Percentiles rank a stretch among this genome's conserved stretches.
phyloP scores from a whole-genome alignment of 2,888 invertebrate genomes.

The Leptura quadrifasciata region DNA sequence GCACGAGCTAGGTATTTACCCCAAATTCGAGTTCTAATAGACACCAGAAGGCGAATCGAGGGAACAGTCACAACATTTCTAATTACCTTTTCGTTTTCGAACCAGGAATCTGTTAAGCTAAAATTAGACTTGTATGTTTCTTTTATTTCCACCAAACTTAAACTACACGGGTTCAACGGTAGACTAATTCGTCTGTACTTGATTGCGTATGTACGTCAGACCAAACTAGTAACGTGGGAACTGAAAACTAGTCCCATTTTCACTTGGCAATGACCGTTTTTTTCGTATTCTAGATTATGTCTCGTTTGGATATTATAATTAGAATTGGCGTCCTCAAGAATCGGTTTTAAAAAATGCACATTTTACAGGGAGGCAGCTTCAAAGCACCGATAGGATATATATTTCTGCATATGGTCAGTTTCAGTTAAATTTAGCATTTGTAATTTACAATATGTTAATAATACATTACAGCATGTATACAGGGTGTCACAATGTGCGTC shows the following conservation, averaged over 20 bases:
- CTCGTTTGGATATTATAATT: conserved; percentile 7
- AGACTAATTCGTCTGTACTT: conserved; percentile 20
- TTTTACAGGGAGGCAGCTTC: no score
- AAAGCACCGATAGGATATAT: no score
- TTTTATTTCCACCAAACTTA: conserved; percentile 38
- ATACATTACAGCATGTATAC: no score
- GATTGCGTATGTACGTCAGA: conserved; percentile 5
- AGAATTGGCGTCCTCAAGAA: background rate
- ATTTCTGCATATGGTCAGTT: no score
- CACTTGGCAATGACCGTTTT: conserved; percentile 34
- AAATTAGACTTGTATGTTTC: conserved; percentile 35
- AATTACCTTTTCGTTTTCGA: conserved; percentile 37
- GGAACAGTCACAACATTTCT: conserved; percentile 42
- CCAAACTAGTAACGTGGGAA: conserved; percentile 32
- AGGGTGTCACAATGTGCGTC: no score
- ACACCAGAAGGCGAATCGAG: conserved; percentile 34
- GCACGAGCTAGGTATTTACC: conserved; percentile 56
- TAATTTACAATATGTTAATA: no score
- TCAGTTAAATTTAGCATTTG: no score
- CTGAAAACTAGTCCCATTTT: conserved; percentile 29
- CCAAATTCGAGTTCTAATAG: conserved; percentile 32
- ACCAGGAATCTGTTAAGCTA: conserved; percentile 14
- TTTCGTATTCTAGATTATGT: conserved; percentile 22
- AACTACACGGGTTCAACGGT: conserved; percentile 28
- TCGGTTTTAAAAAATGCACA: background rate